phyloP scores from a whole-genome alignment of 1,140 invertebrate species.

The Lepidurus couesii region DNA sequence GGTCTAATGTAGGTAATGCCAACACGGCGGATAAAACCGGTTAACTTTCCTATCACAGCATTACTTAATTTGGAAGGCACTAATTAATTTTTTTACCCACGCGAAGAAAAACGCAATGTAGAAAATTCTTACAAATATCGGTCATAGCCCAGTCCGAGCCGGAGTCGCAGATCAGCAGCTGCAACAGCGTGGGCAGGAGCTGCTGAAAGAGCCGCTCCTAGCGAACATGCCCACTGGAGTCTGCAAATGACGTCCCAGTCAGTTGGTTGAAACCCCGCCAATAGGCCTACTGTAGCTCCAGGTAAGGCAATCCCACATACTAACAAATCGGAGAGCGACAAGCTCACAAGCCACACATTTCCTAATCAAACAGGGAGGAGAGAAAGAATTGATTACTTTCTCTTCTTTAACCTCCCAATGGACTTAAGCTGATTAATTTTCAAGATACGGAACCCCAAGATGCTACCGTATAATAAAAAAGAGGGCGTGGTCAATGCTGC shows the following conservation, averaged over 20 bases:
- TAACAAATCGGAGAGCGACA: conserved; percentile 65
- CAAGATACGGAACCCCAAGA: neutral
- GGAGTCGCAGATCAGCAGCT: conserved; percentile 23
- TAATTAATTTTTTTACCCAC: too few relatives aligned
- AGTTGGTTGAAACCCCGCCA: conserved; percentile 16
- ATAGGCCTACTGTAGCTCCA: conserved; percentile 54
- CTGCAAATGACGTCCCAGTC: conserved; percentile 22
- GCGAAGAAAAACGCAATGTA: neutral
- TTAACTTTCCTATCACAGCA: too few relatives aligned
- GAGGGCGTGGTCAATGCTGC: neutral
- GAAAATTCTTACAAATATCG: conserved; percentile 18
- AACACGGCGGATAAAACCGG: too few relatives aligned
- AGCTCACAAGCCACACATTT: conserved; percentile 71
- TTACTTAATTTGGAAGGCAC: too few relatives aligned
- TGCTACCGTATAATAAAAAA: neutral
- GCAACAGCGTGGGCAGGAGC: neutral
- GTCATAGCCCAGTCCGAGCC: neutral
- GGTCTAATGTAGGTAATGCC: too few relatives aligned
- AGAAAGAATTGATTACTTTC: conserved; percentile 22
- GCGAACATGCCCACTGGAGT: conserved; percentile 20
- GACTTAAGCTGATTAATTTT: neutral
- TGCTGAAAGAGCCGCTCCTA: neutral
- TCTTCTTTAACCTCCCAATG: neutral
- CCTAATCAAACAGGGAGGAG: conserved; percentile 50
- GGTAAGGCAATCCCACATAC: conserved; percentile 67